Evolutionary conservation across 2,113 vertebrate genomes (phyloP).

Genomic region (Prionailurus viverrinus): DNA sequence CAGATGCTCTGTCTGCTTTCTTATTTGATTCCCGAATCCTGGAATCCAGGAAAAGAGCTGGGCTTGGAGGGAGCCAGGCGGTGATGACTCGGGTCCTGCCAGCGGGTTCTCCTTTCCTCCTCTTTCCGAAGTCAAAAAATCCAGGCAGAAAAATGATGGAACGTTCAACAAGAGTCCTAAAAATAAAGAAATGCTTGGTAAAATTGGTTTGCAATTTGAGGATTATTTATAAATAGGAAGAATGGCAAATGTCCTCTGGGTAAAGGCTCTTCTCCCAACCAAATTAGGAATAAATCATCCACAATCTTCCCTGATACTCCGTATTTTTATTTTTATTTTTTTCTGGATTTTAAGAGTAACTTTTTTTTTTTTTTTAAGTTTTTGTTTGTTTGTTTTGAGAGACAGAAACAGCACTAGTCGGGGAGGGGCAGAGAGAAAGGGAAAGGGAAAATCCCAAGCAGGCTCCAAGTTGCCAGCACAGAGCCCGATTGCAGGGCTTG

Average conservation of each 20-base stretch:
- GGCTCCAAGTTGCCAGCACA: no score
- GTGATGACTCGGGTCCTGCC: not conserved
- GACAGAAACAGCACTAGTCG: no score
- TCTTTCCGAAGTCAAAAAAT: constrained; percentile 1
- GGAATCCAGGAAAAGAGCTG: not conserved
- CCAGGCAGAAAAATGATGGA: not conserved
- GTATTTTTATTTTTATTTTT: not conserved
- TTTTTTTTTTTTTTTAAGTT: not conserved
- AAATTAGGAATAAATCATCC: not conserved
- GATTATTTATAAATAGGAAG: constrained; percentile 41
- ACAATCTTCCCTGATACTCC: not conserved
- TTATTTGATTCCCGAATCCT: not conserved
- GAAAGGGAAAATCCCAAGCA: no score
- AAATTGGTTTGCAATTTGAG: constrained; percentile 51
- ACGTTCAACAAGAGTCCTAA: not conserved
- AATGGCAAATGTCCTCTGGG: not conserved
- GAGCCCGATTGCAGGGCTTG: no score
- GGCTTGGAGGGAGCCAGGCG: not conserved
- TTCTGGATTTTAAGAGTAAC: not conserved
- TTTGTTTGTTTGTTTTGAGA: no score
- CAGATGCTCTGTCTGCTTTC: not conserved
- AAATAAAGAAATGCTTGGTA: constrained; percentile 36
- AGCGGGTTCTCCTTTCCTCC: not conserved
- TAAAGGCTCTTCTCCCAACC: not conserved
- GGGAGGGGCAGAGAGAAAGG: no score